Evolutionary conservation across 2,113 vertebrate species (phyloP), one percentile per base, ranked within the genome.

Genomic region (Sarotherodon lohbergeri): DNA sequence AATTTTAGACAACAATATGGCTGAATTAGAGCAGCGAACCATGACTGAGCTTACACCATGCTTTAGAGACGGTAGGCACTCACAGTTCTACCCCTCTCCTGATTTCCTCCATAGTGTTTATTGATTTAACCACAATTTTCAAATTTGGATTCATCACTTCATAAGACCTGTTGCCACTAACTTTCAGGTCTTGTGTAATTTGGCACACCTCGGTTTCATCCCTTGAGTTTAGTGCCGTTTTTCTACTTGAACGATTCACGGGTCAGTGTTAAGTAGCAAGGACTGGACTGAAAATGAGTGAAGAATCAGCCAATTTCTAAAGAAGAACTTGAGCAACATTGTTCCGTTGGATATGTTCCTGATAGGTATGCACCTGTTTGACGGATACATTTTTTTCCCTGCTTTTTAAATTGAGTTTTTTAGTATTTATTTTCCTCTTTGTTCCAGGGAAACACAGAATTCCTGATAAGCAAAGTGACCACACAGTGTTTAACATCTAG

Each of bases 21-120:
- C n/a, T 43, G 11, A 43, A 24, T 41, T 43, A 41, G 36, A 71
- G 66, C 66, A 0, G 0, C 2, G 2, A 43, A 71, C 39, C 12
- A 43, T 71, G 66, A 16, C 7, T 24, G 7, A 71, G 39, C 12
- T 0, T 43, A n/a, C 8, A 17, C 8, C 13, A 1, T 46, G 5
- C 27, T 46, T 73, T 73, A 46, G 22, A 27, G 39, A 73, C 22
- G 16, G 41, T 1, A 73, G 22, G 43, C 13, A 11, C 41, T 17
- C 68, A 11, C 14, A 48, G 41, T 27, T 48, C 41, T 73, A 7
- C 41, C 41, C 0, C 41, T 73, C 68, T 48, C 22, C 14, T 48
- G 41, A 73, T 46, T 46, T 17, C 36, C 19, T 14, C 41, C 22
- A 27, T 48, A 3, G 3, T 29, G 0, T 7, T 73, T 73, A 14